These are phyloP conservation scores for Megastigmus dorsalis DNA, from an alignment of 2,888 invertebrate genomes.

Conservation along the genomic window DNA sequence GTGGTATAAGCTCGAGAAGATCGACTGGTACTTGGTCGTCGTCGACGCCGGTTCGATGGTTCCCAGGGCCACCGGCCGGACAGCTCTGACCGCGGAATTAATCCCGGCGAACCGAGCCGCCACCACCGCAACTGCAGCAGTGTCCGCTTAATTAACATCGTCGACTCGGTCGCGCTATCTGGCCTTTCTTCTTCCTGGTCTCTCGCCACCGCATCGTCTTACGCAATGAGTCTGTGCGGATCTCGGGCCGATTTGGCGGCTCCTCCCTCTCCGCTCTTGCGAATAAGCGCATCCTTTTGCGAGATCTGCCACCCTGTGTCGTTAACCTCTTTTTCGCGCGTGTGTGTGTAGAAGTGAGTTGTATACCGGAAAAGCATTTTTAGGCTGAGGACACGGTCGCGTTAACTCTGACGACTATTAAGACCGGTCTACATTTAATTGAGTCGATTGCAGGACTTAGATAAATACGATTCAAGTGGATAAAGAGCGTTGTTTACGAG, in stretches of 20 bases:
- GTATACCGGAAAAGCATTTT: slow-evolving; percentile 48
- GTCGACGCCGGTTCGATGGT: too few species aligned
- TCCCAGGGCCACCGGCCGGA: not conserved
- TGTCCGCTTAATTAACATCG: too few species aligned
- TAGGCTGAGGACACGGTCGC: slow-evolving; percentile 15
- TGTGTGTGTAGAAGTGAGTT: not conserved
- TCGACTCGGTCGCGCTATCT: too few species aligned
- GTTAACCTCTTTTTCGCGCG: slow-evolving; percentile 13
- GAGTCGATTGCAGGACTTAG: not conserved
- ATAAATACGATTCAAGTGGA: not conserved
- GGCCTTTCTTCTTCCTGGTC: too few species aligned
- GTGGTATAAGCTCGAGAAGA: too few species aligned
- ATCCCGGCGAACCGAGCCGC: slow-evolving; percentile 24
- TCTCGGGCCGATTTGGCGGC: too few species aligned
- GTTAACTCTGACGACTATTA: slow-evolving; percentile 2
- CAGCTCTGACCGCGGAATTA: slow-evolving; percentile 19
- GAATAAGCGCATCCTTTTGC: slow-evolving; percentile 36
- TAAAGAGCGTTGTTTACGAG: not conserved
- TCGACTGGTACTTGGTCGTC: too few species aligned
- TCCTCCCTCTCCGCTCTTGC: too few species aligned
- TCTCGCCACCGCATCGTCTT: too few species aligned
- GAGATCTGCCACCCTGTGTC: slow-evolving; percentile 12
- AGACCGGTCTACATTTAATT: slow-evolving; percentile 13
- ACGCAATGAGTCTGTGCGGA: too few species aligned
- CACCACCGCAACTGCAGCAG: too few species aligned